Base-by-base conservation (phyloP, 2,113 vertebrate species). In the Macrotus californicus region DNA sequence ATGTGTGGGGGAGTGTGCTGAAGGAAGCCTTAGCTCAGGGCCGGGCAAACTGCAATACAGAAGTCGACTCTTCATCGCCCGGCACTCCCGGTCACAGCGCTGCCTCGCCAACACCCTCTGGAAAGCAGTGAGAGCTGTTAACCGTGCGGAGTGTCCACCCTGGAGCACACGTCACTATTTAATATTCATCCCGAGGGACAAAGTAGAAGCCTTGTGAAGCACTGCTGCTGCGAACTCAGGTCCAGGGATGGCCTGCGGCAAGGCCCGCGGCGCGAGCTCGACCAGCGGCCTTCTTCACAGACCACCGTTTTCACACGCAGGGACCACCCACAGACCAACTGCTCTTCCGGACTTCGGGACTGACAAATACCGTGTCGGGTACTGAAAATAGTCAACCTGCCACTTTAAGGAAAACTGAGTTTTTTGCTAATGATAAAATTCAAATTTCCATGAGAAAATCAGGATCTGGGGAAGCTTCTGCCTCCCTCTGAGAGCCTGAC, bases 251-350 rank as follows among this genome's bases (percentile, higher is more conserved):
- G 29, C 19, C 34, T 2, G 8, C 50, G 41, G n/a, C 21, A 43
- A 70, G 15, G 39, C 34, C 5, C 2, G 0, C 0, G 66, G 7
- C 21, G 4, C 0, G 1, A 59, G 84, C 64, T 0, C 39, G 14
- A 4, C 34, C 22, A 54, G 84, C 75, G 4, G 1, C 64, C 26
- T 1, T 43, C 5, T 22, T 12, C 82, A 6, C 0, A 5, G 64
- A 6, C 75, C 31, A 2, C 26, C 56, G 13, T 16, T 52, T 46
- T 41, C 39, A 43, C 31, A 34, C 1, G 12, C 41, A 64, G 92
- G 70, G 80, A n/a, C 0, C 0, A 54, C 36, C 82, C 84, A 61
- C 34, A 61, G 36, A 41, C 43, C 69, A 41, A n/a, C 5, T 15
- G 52, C 19, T 11, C 59, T 26, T 24, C 56, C 9, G 39, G 14